Evolutionary conservation across 2,888 invertebrate genomes (phyloP).

Genomic region (Julus scanicus): DNA sequence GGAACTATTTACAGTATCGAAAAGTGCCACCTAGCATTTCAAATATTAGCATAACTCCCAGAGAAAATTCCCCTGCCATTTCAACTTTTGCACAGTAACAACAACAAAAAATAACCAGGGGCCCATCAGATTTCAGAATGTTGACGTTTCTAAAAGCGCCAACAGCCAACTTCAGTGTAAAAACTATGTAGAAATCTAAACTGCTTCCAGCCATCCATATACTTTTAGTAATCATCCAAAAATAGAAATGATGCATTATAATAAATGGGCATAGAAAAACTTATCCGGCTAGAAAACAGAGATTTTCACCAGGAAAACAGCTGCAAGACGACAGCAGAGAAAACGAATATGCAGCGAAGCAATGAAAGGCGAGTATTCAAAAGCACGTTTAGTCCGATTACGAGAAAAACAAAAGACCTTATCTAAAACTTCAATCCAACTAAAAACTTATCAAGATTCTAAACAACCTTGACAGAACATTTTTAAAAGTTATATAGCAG

Average conservation of each 20-base stretch:
- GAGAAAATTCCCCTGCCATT: background rate
- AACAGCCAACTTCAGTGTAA: too few relatives aligned
- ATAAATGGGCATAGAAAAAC: too few relatives aligned
- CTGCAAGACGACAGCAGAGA: background rate
- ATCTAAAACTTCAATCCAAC: constrained; percentile 34
- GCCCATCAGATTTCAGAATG: too few relatives aligned
- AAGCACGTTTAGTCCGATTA: background rate
- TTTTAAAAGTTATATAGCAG: background rate
- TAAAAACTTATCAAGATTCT: constrained; percentile 5
- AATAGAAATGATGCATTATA: too few relatives aligned
- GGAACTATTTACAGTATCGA: background rate
- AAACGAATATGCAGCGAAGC: constrained; percentile 36
- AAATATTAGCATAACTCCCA: constrained; percentile 3
- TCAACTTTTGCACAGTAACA: background rate
- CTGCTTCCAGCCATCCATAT: too few relatives aligned
- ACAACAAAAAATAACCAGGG: too few relatives aligned
- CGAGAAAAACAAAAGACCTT: background rate
- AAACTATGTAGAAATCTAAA: too few relatives aligned
- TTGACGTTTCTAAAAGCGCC: too few relatives aligned
- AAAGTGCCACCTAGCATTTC: background rate
- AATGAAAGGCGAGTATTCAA: constrained; percentile 35
- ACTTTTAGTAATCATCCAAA: too few relatives aligned
- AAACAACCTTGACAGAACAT: constrained; percentile 19
- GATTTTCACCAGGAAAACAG: background rate
- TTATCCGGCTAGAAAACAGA: too few relatives aligned